A percentile compares a stretch with the other conserved stretches of the same genome.
Evolutionary conservation across 2,113 vertebrate species (phyloP).

Genomic region (Gorilla gorilla): DNA sequence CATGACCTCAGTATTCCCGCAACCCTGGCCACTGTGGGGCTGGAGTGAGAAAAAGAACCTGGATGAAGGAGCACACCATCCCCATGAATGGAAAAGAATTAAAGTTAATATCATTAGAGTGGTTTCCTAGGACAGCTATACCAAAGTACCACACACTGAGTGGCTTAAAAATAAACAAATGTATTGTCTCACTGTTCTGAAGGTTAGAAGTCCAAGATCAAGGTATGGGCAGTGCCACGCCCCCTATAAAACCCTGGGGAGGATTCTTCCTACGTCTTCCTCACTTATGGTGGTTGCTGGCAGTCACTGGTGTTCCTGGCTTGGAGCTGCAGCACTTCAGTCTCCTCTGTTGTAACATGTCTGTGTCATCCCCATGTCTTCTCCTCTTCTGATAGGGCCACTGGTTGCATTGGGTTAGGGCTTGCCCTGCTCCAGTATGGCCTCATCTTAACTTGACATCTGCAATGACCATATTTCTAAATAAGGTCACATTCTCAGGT

Average conservation of each 20-base stretch:
- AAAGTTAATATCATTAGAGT: neutral
- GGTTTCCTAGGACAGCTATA: neutral
- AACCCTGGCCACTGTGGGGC: neutral
- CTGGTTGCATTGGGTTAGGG: neutral
- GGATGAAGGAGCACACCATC: neutral
- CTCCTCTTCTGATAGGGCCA: neutral
- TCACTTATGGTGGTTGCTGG: neutral
- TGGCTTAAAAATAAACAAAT: neutral
- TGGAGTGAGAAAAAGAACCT: neutral
- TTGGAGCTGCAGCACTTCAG: accelerated
- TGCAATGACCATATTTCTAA: neutral
- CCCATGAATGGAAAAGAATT: neutral
- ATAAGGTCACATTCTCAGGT: neutral
- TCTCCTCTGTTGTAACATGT: neutral
- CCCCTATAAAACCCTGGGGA: neutral
- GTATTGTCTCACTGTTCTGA: neutral
- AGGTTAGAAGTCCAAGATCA: neutral
- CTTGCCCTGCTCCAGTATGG: neutral
- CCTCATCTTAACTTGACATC: neutral
- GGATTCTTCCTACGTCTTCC: neutral
- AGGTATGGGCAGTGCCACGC: neutral
- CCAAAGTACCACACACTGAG: neutral
- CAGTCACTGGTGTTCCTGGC: neutral
- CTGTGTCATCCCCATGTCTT: neutral
- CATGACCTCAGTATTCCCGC: accelerated